These are phyloP conservation scores for Orthosia cruda DNA, from an alignment of 2,888 invertebrate genomes.

Conservation along the genomic window DNA sequence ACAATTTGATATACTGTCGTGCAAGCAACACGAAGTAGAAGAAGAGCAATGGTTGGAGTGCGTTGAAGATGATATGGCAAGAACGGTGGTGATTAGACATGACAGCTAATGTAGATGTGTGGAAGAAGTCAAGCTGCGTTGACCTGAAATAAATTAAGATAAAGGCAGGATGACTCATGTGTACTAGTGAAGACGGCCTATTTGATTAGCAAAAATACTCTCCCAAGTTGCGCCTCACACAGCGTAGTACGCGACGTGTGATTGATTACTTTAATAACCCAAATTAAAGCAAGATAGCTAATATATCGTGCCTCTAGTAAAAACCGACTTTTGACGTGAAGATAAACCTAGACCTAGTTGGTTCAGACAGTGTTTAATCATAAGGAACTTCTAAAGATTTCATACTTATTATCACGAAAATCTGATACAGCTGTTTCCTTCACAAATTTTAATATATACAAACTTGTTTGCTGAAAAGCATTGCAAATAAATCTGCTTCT, in stretches of 20 bases:
- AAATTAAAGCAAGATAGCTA: conserved; percentile 16
- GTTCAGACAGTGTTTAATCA: too few species aligned
- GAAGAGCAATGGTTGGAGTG: neutral
- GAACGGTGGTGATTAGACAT: neutral
- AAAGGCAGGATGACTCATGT: neutral
- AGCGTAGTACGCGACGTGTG: conserved; percentile 12
- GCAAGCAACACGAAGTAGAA: neutral
- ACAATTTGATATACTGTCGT: neutral
- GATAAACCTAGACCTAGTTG: too few species aligned
- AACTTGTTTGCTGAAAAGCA: neutral
- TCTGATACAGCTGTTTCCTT: neutral
- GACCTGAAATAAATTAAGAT: neutral
- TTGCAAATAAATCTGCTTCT: conserved; percentile 1
- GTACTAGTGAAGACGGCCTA: conserved; percentile 1
- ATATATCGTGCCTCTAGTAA: neutral
- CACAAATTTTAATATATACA: neutral
- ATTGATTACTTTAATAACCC: conserved; percentile 40
- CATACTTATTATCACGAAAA: neutral
- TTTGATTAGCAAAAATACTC: conserved; percentile 28
- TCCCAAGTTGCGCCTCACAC: conserved; percentile 41
- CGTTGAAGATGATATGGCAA: neutral
- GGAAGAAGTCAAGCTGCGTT: neutral
- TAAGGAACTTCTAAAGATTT: too few species aligned
- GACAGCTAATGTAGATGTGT: neutral
- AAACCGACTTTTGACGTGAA: neutral